Base-by-base conservation (phyloP, 2,113 vertebrate genomes). In the Jaculus jaculus region DNA sequence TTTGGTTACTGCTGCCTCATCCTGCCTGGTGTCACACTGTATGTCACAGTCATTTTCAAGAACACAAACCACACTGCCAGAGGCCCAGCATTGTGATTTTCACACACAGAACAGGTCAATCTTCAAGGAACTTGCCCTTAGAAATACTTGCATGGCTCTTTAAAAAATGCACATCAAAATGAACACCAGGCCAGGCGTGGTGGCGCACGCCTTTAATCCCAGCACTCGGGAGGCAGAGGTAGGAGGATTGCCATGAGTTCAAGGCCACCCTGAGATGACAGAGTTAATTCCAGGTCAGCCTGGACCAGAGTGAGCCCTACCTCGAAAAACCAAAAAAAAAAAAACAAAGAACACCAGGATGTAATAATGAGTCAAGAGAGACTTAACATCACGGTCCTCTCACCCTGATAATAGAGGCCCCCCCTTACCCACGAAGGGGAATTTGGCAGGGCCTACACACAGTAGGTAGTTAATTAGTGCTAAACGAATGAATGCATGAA, bases 41-140 rank as follows among this genome's bases (percentile, higher is more conserved):
- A 65, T 28, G 60, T 63, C 84, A 87, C 16, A n/a, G 28, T 69
- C 68, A 42, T 47, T 82, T 92, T 92, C 65, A 94, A 82, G 77
- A 93, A 94, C 24, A 71, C 26, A 93, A 42, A 39, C 2, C 7
- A 16, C 82, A 68, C 69, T 89, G 66, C 78, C 61, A 84, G 66
- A 85, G 69, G 32, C 39, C 78, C 71, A 75, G 15, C 39, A 72
- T 71, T 65, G 78, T 87, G 24, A 77, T 69, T 91, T 88, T 79
- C 75, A 71, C 51, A 16, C 58, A 91, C 13, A 90, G 69, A 96
- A 71, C 32, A 84, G 69, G 58, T 63, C 4, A 6, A 1, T 82
- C 89, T 87, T 30, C 68, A 90, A 17, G 78, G 17, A 2, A 61
- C 75, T 51, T 90, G 30, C 30, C 80, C 26, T 73, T 78, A 73